Evolutionary conservation across 2,888 invertebrate genomes (phyloP).

Genomic region (Drosophila rubida): DNA sequence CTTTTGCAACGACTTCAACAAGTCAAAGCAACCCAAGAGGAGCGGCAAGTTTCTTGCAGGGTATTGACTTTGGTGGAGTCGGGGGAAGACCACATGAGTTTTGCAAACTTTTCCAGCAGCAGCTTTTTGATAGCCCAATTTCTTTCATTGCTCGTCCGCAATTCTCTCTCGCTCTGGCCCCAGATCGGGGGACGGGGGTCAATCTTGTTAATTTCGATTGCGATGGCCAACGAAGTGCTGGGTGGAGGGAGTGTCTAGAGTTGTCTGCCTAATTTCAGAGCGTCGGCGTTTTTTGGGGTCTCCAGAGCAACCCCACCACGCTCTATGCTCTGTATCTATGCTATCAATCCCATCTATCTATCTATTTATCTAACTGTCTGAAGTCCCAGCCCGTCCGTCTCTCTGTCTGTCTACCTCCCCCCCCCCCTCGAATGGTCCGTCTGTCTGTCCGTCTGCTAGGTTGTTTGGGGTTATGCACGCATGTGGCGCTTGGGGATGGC

Average conservation of each 20-base stretch:
- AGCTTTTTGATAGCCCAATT: constrained; percentile 69
- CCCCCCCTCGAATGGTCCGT: too few relatives aligned
- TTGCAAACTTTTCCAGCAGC: constrained; percentile 36
- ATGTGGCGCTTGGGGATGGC: constrained; percentile 47
- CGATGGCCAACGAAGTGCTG: neutral
- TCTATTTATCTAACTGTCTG: constrained; percentile 49
- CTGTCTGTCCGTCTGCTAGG: constrained; percentile 7
- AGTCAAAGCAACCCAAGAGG: neutral
- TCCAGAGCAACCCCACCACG: constrained; percentile 15
- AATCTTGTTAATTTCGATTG: constrained; percentile 77
- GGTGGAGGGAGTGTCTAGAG: constrained; percentile 24
- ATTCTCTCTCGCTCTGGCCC: constrained; percentile 2
- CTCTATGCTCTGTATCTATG: constrained; percentile 27
- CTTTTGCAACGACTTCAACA: too few relatives aligned
- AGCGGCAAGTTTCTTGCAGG: constrained; percentile 13
- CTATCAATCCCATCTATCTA: constrained; percentile 52
- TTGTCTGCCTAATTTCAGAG: constrained; percentile 53
- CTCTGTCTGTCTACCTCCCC: constrained; percentile 16
- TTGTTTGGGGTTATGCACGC: constrained; percentile 63
- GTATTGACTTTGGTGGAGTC: constrained; percentile 14
- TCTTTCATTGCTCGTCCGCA: constrained; percentile 66
- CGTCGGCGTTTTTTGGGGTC: constrained; percentile 33
- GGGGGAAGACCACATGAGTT: constrained; percentile 25
- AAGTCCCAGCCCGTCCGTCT: constrained; percentile 20
- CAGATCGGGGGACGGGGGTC: constrained; percentile 40